Conservation (phyloP, 2,113 vertebrate species). For the Diadophis punctatus region DNA sequence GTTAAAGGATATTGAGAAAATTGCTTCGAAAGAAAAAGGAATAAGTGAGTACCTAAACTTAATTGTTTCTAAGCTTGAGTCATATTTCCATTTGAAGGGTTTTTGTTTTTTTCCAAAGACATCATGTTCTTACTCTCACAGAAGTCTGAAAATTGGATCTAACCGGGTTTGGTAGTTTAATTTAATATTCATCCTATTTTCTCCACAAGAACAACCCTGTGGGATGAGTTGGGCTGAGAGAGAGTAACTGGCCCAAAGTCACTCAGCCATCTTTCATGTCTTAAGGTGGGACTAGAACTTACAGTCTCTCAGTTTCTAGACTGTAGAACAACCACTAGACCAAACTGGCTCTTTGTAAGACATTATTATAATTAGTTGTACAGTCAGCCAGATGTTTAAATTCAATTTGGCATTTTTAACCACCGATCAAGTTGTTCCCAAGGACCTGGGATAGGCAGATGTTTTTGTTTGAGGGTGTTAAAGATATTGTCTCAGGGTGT, state of each 20-base stretch:
- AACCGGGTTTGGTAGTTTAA: not conserved
- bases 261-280: not conserved
- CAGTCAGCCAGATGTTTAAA: not conserved
- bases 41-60: constrained; percentile 83
- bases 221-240: not conserved
- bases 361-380: not conserved
- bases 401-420: not conserved
- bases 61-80: not conserved
- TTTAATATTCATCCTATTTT: not conserved
- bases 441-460: not conserved
- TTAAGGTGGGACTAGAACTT: not conserved
- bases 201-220: not conserved
- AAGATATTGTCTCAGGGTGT: not conserved
- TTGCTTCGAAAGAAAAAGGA: constrained; percentile 94
- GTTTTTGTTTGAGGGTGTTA: not conserved
- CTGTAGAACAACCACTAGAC: not conserved
- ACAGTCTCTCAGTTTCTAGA: not conserved
- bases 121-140: not conserved
- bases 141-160: not conserved
- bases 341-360: not conserved
- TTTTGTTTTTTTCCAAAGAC: not conserved
- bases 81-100: not conserved
- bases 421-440: not conserved
- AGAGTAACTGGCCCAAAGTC: not conserved
- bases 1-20: constrained; percentile 96